Evolutionary conservation across 1,140 invertebrate species (phyloP).

Genomic region (Eubasilissa regina): DNA sequence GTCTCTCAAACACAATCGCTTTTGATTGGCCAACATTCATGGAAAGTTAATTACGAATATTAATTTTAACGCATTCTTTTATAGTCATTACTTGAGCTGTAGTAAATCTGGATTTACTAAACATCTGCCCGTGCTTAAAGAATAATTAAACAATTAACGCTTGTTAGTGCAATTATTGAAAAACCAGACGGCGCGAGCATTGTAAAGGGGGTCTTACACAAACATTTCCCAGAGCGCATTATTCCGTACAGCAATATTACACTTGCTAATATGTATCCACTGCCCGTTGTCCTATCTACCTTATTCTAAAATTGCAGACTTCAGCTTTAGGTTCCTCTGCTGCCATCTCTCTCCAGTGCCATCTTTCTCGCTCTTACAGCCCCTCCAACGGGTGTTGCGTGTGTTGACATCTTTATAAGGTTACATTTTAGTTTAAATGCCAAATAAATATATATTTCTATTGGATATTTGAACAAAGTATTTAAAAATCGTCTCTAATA

Average conservation of each 20-base stretch:
- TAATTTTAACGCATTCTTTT: too few species aligned
- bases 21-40: too few species aligned
- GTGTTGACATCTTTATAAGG: background rate
- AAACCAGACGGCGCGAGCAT: constrained; percentile 26
- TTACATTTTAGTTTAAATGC: background rate
- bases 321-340: constrained; percentile 35
- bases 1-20: too few species aligned
- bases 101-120: too few species aligned
- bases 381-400: background rate
- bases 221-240: constrained; percentile 45
- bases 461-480: too few species aligned
- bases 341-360: constrained; percentile 19
- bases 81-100: too few species aligned
- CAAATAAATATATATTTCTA: too few species aligned
- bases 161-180: constrained; percentile 13
- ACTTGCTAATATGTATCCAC: constrained; percentile 60
- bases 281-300: constrained; percentile 53
- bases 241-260: constrained; percentile 56
- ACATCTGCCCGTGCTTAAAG: too few species aligned
- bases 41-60: too few species aligned
- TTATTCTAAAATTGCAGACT: constrained; percentile 61
- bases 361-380: constrained; percentile 37
- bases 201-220: constrained; percentile 39
- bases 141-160: background rate
- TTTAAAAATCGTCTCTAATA: too few species aligned